These are phyloP conservation scores for Petrocephalus schoutedeni DNA, from an alignment of 2,797 vertebrate genomes.

Conservation along the genomic window DNA sequence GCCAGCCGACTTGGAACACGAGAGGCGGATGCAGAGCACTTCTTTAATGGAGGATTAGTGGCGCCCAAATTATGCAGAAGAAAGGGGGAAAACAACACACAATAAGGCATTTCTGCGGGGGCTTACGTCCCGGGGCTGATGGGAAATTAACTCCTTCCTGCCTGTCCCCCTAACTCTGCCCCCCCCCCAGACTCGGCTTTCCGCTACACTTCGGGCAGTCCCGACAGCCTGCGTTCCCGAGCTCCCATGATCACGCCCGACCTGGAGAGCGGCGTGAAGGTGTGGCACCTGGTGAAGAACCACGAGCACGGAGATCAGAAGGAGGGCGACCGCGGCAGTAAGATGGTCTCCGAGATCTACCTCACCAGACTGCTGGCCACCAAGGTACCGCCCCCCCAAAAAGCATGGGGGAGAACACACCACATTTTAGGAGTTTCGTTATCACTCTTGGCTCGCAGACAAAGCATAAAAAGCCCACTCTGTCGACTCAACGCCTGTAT, in stretches of 20 bases:
- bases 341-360: slow-evolving; percentile 98
- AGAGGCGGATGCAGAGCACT: neutral
- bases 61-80: neutral
- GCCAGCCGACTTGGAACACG: neutral
- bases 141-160: neutral
- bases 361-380: slow-evolving; percentile 87
- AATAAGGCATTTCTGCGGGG: neutral
- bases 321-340: slow-evolving; percentile 88
- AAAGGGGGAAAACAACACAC: neutral
- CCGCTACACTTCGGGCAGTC: slow-evolving; percentile 84
- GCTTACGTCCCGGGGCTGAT: neutral
- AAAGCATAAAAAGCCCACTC: neutral
- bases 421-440: neutral
- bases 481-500: neutral
- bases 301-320: slow-evolving; percentile 95
- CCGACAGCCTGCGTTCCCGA: slow-evolving; percentile 86
- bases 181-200: slow-evolving; percentile 73
- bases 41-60: neutral
- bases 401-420: neutral
- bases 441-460: neutral
- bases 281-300: slow-evolving; percentile 95
- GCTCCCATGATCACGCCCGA: slow-evolving; percentile 93
- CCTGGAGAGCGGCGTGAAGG: slow-evolving; percentile 88
- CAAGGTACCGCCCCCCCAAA: slow-evolving; percentile 65
- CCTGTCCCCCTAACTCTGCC: neutral